These are phyloP conservation scores for Yponomeuta plumbellus DNA, from an alignment of 2,888 invertebrate species.

Conservation along the genomic window DNA sequence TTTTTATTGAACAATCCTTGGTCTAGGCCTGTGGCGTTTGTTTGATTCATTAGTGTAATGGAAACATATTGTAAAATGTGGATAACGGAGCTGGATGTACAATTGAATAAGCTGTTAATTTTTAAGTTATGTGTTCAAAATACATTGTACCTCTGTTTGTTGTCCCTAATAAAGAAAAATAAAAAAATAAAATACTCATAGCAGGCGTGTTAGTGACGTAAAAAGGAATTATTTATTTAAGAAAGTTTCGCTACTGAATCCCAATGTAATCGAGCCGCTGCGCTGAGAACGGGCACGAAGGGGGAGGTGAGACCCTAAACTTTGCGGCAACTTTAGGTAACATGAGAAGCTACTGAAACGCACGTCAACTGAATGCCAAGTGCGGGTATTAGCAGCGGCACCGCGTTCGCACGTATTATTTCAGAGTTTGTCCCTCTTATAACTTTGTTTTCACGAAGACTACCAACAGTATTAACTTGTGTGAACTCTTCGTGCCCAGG, in stretches of 20 bases:
- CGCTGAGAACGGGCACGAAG: background rate
- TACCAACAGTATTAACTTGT: conserved; percentile 2
- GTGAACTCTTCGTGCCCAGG: background rate
- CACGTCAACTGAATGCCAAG: conserved; percentile 15
- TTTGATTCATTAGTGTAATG: too few species aligned
- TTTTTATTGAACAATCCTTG: too few species aligned
- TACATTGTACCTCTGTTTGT: too few species aligned
- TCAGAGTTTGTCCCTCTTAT: conserved; percentile 14
- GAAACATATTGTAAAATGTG: too few species aligned
- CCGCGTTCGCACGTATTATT: conserved; percentile 11
- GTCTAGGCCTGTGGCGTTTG: too few species aligned
- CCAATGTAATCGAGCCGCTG: background rate
- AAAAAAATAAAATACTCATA: too few species aligned
- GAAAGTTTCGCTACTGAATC: background rate
- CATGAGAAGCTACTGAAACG: conserved; percentile 16
- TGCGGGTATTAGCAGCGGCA: conserved; percentile 12
- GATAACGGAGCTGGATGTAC: too few species aligned
- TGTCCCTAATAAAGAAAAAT: too few species aligned
- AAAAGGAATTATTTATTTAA: background rate
- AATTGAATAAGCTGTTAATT: too few species aligned
- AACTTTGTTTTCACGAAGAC: conserved; percentile 11
- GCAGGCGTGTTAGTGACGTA: background rate
- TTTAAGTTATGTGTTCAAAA: too few species aligned
- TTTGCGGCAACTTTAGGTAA: conserved; percentile 14
- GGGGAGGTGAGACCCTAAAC: background rate